A percentile compares a stretch with the other conserved stretches of the same genome.
These are phyloP conservation scores for Dyspetes luteomarginatus DNA, from an alignment of 2,888 invertebrate species.

Conservation along the genomic window DNA sequence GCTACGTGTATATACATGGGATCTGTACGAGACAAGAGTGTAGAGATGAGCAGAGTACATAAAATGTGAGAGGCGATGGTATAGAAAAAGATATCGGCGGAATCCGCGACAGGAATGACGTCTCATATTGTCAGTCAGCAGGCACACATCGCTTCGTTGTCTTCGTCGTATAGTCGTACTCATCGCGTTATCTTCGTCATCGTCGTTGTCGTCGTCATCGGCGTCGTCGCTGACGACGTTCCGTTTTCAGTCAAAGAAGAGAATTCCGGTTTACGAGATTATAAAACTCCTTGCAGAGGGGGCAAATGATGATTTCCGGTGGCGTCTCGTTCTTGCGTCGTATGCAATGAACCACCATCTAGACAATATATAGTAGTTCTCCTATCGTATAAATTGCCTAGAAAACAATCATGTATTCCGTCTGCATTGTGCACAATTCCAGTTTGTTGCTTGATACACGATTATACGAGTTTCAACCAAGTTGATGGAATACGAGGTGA, in stretches of 20 bases:
- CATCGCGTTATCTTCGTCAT: conserved; percentile 53
- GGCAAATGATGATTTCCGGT: conserved; percentile 80
- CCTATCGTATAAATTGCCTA: conserved; percentile 58
- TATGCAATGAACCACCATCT: conserved; percentile 42
- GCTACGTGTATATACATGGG: conserved; percentile 9
- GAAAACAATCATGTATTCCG: conserved; percentile 76
- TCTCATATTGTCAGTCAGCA: conserved; percentile 72
- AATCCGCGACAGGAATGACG: conserved; percentile 64
- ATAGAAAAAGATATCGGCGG: conserved; percentile 57
- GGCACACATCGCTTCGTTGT: conserved; percentile 55
- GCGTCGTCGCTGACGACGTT: conserved; percentile 44
- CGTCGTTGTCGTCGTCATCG: conserved; percentile 37
- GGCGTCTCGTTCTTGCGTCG: conserved; percentile 76
- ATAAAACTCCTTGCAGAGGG: conserved; percentile 70
- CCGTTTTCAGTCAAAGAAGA: conserved; percentile 43
- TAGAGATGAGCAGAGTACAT: conserved; percentile 39
- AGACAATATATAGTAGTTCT: conserved; percentile 29
- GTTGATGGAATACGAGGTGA: conserved; percentile 42
- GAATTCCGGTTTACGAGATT: conserved; percentile 77
- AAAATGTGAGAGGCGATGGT: conserved; percentile 29
- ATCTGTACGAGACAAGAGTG: conserved; percentile 17
- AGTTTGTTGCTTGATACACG: conserved; percentile 64
- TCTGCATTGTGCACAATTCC: conserved; percentile 75
- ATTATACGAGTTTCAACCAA: conserved; percentile 43
- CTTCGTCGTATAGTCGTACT: too few relatives aligned